These are phyloP conservation scores for Caenorhabditis remanei DNA, from an alignment of 1,140 invertebrate genomes.

Conservation along the genomic window DNA sequence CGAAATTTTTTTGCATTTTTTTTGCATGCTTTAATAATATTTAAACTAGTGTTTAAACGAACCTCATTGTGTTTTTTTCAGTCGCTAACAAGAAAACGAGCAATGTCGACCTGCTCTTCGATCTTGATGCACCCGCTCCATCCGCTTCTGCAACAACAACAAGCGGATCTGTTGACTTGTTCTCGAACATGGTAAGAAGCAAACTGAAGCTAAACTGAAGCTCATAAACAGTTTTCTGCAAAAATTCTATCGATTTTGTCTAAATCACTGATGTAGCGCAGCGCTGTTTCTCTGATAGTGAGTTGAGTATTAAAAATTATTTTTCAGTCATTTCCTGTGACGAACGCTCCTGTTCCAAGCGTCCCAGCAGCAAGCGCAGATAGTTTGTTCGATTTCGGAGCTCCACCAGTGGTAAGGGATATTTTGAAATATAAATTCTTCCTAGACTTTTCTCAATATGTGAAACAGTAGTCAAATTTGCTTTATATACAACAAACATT, in stretches of 20 bases:
- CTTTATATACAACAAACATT: too few relatives aligned
- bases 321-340: too few relatives aligned
- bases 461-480: neutral
- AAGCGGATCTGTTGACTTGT: neutral
- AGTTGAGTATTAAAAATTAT: too few relatives aligned
- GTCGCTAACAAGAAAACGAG: neutral
- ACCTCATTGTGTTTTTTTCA: neutral
- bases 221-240: too few relatives aligned
- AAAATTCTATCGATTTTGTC: too few relatives aligned
- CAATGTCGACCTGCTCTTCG: conserved; percentile 23
- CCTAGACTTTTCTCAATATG: too few relatives aligned
- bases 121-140: neutral
- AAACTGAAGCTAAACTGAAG: too few relatives aligned
- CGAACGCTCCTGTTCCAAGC: neutral
- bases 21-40: too few relatives aligned
- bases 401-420: conserved; percentile 4
- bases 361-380: neutral
- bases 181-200: neutral
- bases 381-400: conserved; percentile 25
- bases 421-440: neutral
- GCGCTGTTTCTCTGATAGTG: too few relatives aligned
- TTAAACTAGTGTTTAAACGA: neutral
- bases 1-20: neutral
- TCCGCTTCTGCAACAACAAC: neutral
- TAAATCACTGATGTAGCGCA: too few relatives aligned